Evolutionary conservation across 1,140 invertebrate genomes (phyloP).

Genomic region (Telenomus remus): DNA sequence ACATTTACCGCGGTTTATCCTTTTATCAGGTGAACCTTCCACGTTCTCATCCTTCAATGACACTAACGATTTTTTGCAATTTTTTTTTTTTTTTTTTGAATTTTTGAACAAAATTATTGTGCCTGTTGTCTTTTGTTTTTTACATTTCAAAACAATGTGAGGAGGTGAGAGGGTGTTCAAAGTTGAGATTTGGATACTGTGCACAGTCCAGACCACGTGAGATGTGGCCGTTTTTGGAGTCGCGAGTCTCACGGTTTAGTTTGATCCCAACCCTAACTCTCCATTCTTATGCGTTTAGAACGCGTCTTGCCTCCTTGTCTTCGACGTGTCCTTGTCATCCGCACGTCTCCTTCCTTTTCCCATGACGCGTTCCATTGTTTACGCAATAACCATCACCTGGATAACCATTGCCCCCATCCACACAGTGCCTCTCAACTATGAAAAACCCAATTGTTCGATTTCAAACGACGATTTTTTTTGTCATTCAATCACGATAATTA

Average conservation of each 20-base stretch:
- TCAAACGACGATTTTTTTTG: background rate
- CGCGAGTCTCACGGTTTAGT: conserved; percentile 29
- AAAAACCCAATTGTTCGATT: conserved; percentile 16
- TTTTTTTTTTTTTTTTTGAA: background rate
- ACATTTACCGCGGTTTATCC: conserved; percentile 64
- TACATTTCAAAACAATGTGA: no score
- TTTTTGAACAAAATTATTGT: no score
- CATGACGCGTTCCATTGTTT: conserved; percentile 64
- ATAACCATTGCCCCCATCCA: conserved; percentile 39
- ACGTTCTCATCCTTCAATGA: background rate
- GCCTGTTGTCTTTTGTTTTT: no score
- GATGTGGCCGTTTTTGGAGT: background rate
- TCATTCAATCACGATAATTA: background rate
- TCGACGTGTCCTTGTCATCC: conserved; percentile 10
- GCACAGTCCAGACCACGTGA: background rate
- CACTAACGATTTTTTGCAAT: background rate
- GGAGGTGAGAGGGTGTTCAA: background rate
- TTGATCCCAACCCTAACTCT: conserved; percentile 4
- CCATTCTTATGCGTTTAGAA: conserved; percentile 18
- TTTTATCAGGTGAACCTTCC: conserved; percentile 65
- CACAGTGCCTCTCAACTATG: conserved; percentile 40
- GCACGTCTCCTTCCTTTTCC: conserved; percentile 38
- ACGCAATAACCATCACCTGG: conserved; percentile 62
- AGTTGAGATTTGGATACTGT: background rate
- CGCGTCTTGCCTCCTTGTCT: background rate